Conservation (phyloP, 2,113 vertebrate species). For the Nannobrachium achirus region DNA sequence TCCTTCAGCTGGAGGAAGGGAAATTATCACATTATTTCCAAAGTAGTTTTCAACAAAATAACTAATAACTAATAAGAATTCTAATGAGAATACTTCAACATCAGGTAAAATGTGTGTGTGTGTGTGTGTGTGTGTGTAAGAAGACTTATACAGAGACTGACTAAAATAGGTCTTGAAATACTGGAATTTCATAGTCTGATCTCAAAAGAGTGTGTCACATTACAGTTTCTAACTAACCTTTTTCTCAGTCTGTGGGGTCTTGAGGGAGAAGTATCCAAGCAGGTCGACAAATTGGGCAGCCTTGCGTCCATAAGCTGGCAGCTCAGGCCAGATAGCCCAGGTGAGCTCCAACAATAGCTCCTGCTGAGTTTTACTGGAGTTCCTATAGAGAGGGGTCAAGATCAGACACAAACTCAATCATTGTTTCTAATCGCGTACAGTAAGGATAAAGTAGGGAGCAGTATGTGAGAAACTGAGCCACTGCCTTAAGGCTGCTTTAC, state of each 20-base stretch:
- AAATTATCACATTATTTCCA: background rate
- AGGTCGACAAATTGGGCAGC: slow-evolving; percentile 98
- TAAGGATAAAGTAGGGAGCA: background rate
- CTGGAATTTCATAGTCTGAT: no score
- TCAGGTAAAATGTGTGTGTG: no score
- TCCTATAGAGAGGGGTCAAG: slow-evolving; percentile 75
- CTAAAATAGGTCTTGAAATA: no score
- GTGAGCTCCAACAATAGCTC: slow-evolving; percentile 94
- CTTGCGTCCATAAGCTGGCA: slow-evolving; percentile 96
- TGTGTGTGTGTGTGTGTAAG: no score
- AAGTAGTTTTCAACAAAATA: no score
- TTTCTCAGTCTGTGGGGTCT: slow-evolving; percentile 98
- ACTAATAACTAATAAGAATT: no score
- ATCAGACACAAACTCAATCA: background rate
- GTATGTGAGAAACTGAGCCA: background rate
- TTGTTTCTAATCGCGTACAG: background rate
- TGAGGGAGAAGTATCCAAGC: slow-evolving; percentile 97
- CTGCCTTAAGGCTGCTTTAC: no score
- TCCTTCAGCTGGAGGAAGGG: slow-evolving; percentile 87
- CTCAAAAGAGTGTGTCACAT: no score
- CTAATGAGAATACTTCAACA: no score
- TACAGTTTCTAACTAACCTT: slow-evolving; percentile 81
- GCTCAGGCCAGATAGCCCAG: slow-evolving; percentile 98
- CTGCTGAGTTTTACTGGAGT: slow-evolving; percentile 95
- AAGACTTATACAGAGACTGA: no score